Evolutionary conservation across 2,113 vertebrate genomes (phyloP).

Genomic region (Sinocyclocheilus rhinocerous): DNA sequence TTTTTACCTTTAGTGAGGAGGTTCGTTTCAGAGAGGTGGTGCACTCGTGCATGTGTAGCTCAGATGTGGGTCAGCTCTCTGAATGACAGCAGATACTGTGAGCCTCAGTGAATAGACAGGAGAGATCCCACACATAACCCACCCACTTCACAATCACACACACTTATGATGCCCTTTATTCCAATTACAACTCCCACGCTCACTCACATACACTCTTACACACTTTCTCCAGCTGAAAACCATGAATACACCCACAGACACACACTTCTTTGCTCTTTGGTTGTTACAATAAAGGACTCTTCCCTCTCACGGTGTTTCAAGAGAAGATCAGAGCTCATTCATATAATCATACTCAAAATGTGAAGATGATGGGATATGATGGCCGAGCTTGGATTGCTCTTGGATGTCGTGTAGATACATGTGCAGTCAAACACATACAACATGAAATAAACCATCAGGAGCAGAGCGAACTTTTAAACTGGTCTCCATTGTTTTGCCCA

Average conservation of each 20-base stretch:
- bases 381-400: neutral
- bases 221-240: neutral
- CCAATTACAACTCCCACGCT: conserved; percentile 21
- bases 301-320: neutral
- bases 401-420: neutral
- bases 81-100: conserved; percentile 7
- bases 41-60: neutral
- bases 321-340: neutral
- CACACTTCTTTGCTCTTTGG: no score
- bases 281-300: neutral
- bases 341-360: neutral
- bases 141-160: conserved; percentile 27
- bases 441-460: neutral
- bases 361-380: neutral
- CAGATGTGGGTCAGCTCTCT: conserved; percentile 23
- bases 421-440: neutral
- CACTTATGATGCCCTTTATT: conserved; percentile 5
- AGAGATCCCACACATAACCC: conserved; percentile 24
- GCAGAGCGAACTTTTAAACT: neutral
- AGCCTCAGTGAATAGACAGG: conserved; percentile 16
- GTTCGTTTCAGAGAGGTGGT: neutral
- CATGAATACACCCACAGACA: neutral
- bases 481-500: conserved; percentile 58
- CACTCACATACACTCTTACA: conserved; percentile 41
- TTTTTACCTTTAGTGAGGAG: neutral